Base-by-base conservation (phyloP, 2,113 vertebrate genomes). In the Platysteira castanea region DNA sequence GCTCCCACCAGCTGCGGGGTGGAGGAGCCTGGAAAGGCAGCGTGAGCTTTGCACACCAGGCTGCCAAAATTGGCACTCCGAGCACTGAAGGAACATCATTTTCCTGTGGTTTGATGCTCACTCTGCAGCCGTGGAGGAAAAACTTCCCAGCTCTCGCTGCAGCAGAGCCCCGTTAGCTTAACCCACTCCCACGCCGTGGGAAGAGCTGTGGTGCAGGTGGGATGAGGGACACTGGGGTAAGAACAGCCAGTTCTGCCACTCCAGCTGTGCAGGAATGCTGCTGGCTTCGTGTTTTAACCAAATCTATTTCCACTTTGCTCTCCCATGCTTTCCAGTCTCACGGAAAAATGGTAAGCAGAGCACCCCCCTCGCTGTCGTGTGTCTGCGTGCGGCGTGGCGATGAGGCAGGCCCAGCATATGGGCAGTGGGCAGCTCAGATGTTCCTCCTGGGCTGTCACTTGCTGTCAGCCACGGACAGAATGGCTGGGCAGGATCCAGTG, bases 281-380 rank as follows among this genome's bases (percentile, higher is more conserved):
- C 39, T 30, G 37, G 54, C 85, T 52, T 12, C 22, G 59, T 76
- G 54, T 83, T 79, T 33, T 86, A 89, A 79, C 83, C 37, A 90
- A 44, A 22, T 70, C 4, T 91, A 3, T 96, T 95, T 93, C 90
- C 94, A 37, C 84, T 97, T 98, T 98, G 97, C 97, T 98, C 93
- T 98, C 97, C 98, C 93, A 98, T 98, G 99, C 99, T 98, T 98
- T 96, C 98, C 97, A 99, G 99, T 99, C 98, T 49, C 99, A 99
- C 60, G 99, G 99, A 98, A 99, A 99, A 98, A 99, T 99, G 99
- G 99, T 99, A 99, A 99, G 99, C 98, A 70, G 90, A 96, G 94
- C 75, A 81, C 14, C 0, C 44, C 7, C 2, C 15, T 47, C 15
- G 59, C 67, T 92, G 67, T 78, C 1, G 1, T 41, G 85, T 70